Conservation (phyloP, 2,797 vertebrate species). For the Diplodus sargus region DNA sequence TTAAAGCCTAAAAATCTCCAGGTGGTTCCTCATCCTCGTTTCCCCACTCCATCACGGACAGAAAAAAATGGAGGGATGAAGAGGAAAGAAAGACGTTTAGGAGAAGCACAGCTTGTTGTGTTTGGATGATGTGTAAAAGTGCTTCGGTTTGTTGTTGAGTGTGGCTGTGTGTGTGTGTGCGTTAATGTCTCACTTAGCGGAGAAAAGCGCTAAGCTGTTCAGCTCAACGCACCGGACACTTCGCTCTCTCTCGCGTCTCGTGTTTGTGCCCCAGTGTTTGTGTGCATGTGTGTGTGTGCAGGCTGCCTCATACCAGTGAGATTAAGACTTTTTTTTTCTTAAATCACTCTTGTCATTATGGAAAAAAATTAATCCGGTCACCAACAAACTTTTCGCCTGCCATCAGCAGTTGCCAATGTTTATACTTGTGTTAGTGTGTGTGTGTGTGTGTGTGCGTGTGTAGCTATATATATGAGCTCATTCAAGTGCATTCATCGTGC, state of each 20-base stretch:
- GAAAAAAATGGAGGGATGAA: conserved; percentile 9
- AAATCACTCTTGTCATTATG: conserved; percentile 51
- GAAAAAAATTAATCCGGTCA: conserved; percentile 47
- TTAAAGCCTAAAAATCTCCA: conserved; percentile 51
- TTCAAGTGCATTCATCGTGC: conserved; percentile 11
- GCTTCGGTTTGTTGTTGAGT: conserved; percentile 33
- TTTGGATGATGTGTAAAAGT: conserved; percentile 34
- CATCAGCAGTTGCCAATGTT: conserved; percentile 57
- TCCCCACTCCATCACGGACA: neutral
- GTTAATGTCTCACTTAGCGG: conserved; percentile 19
- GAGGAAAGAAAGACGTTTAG: conserved; percentile 28
- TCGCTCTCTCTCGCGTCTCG: neutral
- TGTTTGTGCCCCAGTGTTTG: conserved; percentile 13
- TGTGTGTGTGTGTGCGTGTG: conserved; percentile 13
- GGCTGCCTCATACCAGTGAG: conserved; percentile 51
- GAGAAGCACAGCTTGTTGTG: conserved; percentile 7
- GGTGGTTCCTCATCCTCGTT: conserved; percentile 43
- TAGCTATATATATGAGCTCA: conserved; percentile 12
- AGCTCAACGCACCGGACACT: conserved; percentile 43
- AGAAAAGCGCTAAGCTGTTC: conserved; percentile 51
- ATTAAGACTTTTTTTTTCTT: conserved; percentile 51
- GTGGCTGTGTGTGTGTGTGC: conserved; percentile 13
- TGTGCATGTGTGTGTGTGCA: conserved; percentile 20
- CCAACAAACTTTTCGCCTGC: conserved; percentile 63
- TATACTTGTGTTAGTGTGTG: conserved; percentile 10